Conservation (phyloP, 2,113 vertebrate genomes). For the Psophia crepitans region DNA sequence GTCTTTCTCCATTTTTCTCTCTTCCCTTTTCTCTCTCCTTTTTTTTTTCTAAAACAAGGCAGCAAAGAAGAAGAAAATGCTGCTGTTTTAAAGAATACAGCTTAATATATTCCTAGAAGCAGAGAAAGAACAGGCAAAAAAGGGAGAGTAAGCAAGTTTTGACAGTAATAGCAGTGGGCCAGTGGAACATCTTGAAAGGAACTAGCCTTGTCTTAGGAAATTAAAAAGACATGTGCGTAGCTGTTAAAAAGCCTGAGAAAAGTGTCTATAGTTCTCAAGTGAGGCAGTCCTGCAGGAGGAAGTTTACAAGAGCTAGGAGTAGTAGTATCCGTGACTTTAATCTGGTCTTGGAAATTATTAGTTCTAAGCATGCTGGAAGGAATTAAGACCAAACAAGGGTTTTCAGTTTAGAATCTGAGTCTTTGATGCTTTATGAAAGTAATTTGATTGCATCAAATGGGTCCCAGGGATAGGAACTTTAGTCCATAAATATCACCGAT, state of each 20-base stretch:
- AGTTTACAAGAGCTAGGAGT: conserved; percentile 33
- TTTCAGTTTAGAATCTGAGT: conserved; percentile 33
- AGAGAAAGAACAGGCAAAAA: conserved; percentile 7
- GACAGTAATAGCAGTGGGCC: conserved; percentile 36
- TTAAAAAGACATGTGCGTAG: conserved; percentile 49
- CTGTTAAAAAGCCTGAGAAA: conserved; percentile 46
- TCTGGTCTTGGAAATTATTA: conserved; percentile 51
- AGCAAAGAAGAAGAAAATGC: not conserved
- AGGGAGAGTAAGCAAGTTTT: not conserved
- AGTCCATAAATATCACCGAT: conserved; percentile 26
- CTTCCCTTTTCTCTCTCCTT: no score
- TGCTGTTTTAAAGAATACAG: not conserved
- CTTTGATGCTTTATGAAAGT: conserved; percentile 36
- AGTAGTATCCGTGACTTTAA: conserved; percentile 22
- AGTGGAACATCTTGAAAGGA: conserved; percentile 61
- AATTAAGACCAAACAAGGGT: conserved; percentile 44
- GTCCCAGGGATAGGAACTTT: conserved; percentile 42
- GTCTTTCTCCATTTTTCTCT: not conserved
- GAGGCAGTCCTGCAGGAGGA: conserved; percentile 17
- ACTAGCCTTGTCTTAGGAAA: conserved; percentile 57
- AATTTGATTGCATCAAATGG: conserved; percentile 54
- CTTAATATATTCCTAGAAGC: conserved; percentile 43
- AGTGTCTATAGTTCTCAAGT: not conserved
- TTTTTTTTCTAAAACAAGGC: not conserved
- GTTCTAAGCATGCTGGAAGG: conserved; percentile 46